phyloP scores from a whole-genome alignment of 2,888 invertebrate genomes.

The Piscicola geometra region DNA sequence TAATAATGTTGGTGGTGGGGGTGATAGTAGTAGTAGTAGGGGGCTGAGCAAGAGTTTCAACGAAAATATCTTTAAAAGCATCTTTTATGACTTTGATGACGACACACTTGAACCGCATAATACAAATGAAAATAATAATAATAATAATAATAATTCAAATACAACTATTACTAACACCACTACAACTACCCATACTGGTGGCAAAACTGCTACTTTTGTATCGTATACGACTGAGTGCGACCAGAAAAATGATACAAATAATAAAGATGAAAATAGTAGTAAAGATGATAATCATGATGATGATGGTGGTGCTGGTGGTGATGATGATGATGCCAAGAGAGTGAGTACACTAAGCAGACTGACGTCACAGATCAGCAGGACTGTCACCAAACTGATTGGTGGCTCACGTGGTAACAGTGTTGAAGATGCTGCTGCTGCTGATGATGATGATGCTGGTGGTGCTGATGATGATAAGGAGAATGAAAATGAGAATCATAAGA shows the following conservation, averaged over 20 bases:
- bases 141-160: constrained; percentile 2
- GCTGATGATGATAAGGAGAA: background rate
- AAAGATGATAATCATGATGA: background rate
- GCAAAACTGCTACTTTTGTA: background rate
- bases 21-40: background rate
- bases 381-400: background rate
- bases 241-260: background rate
- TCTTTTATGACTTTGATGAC: background rate
- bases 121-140: constrained; percentile 1
- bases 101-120: no score
- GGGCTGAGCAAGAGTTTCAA: background rate
- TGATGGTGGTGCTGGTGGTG: background rate
- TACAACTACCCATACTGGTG: background rate
- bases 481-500: background rate
- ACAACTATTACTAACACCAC: no score
- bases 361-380: background rate
- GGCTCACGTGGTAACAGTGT: background rate
- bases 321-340: background rate
- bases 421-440: background rate
- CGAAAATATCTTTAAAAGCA: background rate
- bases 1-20: background rate
- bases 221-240: background rate
- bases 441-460: background rate
- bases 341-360: background rate
- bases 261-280: constrained; percentile 3